phyloP scores from a whole-genome alignment of 2,113 vertebrate genomes.

The Toxotes chatareus region DNA sequence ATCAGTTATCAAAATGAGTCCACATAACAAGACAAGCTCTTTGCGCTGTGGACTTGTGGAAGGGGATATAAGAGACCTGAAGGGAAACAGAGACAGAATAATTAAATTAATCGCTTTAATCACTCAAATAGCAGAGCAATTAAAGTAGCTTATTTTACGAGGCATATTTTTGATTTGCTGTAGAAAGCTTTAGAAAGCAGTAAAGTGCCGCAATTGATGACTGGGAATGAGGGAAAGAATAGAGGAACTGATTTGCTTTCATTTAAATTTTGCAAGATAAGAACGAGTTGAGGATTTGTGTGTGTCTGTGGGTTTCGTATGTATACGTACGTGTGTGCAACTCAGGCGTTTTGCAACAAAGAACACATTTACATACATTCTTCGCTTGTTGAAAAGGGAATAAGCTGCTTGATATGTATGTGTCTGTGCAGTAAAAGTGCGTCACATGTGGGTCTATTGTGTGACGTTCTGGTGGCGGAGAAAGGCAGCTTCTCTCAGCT shows the following conservation, averaged over 20 bases:
- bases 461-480: background rate
- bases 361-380: conserved; percentile 36
- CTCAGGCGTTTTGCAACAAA: conserved; percentile 2
- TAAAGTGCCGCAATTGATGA: background rate
- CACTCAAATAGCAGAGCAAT: background rate
- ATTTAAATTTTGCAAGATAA: conserved; percentile 14
- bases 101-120: background rate
- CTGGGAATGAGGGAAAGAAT: background rate
- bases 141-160: background rate
- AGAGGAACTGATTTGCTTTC: conserved; percentile 15
- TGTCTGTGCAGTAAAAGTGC: background rate
- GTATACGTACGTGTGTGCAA: background rate
- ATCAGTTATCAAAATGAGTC: background rate
- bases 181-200: background rate
- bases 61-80: background rate
- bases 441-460: background rate
- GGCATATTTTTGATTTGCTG: background rate
- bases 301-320: background rate
- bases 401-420: background rate
- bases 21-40: background rate
- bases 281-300: conserved; percentile 19
- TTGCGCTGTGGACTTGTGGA: background rate
- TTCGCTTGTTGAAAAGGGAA: background rate
- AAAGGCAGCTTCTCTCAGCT: background rate
- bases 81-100: background rate